Conservation (phyloP, 2,888 invertebrate species). For the Cosmorhoe ocellata region DNA sequence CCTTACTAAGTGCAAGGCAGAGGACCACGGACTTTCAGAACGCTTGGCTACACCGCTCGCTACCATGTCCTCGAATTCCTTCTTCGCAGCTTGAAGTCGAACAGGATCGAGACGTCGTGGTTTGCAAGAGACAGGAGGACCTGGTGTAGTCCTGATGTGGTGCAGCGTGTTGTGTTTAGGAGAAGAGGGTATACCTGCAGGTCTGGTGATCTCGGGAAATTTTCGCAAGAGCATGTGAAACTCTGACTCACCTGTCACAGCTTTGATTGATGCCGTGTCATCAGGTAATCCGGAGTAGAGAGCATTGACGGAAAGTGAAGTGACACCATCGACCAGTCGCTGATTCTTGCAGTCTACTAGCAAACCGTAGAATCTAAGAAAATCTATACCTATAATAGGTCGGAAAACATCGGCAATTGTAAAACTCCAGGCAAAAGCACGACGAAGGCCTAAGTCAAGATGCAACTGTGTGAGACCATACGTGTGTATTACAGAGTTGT, state of each 20-base stretch:
- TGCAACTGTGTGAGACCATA: neutral
- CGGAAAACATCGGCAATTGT: slow-evolving; percentile 5
- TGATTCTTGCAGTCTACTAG: slow-evolving; percentile 1
- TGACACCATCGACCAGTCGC: neutral
- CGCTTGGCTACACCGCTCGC: neutral
- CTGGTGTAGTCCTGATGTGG: neutral
- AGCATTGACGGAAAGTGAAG: neutral
- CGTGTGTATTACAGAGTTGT: neutral
- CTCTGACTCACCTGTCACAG: neutral
- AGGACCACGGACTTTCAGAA: slow-evolving; percentile 1
- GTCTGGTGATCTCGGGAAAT: neutral
- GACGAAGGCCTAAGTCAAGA: slow-evolving; percentile 2
- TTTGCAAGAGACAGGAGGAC: neutral
- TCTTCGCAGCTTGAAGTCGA: neutral
- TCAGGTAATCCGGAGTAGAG: neutral
- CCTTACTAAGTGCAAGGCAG: neutral
- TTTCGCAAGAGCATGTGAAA: neutral
- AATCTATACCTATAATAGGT: slow-evolving; percentile 5
- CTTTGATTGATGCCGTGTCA: neutral
- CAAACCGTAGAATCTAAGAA: neutral
- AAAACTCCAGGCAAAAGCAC: slow-evolving; percentile 6
- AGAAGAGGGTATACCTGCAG: neutral
- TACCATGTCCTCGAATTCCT: neutral
- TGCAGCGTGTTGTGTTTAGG: neutral
- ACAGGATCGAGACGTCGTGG: neutral